phyloP scores from a whole-genome alignment of 2,888 invertebrate genomes.

The Nomada goodeniana region DNA sequence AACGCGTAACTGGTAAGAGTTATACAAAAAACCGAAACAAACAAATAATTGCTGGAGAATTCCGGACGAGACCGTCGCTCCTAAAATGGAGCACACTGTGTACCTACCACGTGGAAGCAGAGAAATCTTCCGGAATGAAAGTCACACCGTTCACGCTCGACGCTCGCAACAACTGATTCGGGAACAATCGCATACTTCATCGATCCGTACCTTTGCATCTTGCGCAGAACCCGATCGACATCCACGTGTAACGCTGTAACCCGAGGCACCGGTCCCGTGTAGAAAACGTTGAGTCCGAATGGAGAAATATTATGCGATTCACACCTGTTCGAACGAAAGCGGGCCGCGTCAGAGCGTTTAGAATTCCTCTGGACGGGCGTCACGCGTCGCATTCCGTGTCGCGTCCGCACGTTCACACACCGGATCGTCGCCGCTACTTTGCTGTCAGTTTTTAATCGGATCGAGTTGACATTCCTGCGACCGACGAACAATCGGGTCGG shows the following conservation, averaged over 20 bases:
- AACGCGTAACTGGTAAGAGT: too few species aligned
- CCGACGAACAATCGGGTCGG: conserved; percentile 42
- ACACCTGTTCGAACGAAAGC: conserved; percentile 58
- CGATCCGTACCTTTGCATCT: not conserved
- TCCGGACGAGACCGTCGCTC: too few species aligned
- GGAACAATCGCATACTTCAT: not conserved
- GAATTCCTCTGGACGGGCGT: conserved; percentile 67
- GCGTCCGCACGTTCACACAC: conserved; percentile 42
- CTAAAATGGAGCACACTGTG: too few species aligned
- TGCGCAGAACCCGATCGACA: not conserved
- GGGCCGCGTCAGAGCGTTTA: conserved; percentile 66
- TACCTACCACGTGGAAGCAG: too few species aligned
- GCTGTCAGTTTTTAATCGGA: conserved; percentile 66
- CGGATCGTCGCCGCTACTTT: conserved; percentile 47
- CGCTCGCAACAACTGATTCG: not conserved
- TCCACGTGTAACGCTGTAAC: conserved; percentile 15
- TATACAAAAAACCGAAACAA: too few species aligned
- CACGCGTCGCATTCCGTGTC: conserved; percentile 56
- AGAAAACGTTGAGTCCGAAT: conserved; percentile 15
- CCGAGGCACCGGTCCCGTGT: conserved; percentile 1
- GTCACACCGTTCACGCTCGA: too few species aligned
- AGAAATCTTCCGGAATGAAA: too few species aligned
- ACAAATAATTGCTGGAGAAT: too few species aligned
- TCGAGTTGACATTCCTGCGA: conserved; percentile 66
- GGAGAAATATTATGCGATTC: conserved; percentile 51